Evolutionary conservation across 2,797 vertebrate genomes (phyloP).

Genomic region (Meda fulgida): DNA sequence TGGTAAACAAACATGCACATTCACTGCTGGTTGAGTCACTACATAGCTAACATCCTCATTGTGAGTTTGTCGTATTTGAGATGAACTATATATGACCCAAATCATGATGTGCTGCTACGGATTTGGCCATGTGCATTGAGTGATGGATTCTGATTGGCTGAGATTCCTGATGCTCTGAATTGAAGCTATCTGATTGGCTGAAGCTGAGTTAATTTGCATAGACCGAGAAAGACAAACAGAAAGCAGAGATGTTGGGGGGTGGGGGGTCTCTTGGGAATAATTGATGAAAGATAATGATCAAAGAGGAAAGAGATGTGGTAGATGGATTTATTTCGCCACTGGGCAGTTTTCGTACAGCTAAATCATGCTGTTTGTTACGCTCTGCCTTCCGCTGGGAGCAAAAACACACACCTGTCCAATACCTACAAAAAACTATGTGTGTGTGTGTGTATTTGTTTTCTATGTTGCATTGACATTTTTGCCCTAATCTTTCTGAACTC

Average conservation of each 20-base stretch:
- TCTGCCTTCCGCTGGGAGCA: background rate
- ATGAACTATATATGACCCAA: constrained; percentile 88
- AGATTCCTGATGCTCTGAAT: constrained; percentile 68
- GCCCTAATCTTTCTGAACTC: constrained; percentile 7
- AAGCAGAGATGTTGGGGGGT: constrained; percentile 18
- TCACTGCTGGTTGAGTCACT: constrained; percentile 27
- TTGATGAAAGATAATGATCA: constrained; percentile 36
- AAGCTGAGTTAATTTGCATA: constrained; percentile 67
- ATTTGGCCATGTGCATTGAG: constrained; percentile 79
- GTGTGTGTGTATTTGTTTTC: background rate
- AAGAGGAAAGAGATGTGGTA: constrained; percentile 25
- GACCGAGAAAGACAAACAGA: constrained; percentile 24
- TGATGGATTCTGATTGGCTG: constrained; percentile 78
- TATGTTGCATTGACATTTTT: background rate
- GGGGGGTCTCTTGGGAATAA: constrained; percentile 17
- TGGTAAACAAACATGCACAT: background rate
- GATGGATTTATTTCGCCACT: constrained; percentile 24
- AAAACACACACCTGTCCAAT: background rate
- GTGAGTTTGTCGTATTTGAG: constrained; percentile 77
- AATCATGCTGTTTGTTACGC: background rate
- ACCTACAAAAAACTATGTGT: background rate
- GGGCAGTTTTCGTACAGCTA: background rate
- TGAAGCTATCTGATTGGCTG: constrained; percentile 73
- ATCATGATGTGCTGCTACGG: constrained; percentile 81
- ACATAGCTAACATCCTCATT: constrained; percentile 65